phyloP scores from a whole-genome alignment of 2,797 vertebrate genomes.

The Heliangelus exortis region DNA sequence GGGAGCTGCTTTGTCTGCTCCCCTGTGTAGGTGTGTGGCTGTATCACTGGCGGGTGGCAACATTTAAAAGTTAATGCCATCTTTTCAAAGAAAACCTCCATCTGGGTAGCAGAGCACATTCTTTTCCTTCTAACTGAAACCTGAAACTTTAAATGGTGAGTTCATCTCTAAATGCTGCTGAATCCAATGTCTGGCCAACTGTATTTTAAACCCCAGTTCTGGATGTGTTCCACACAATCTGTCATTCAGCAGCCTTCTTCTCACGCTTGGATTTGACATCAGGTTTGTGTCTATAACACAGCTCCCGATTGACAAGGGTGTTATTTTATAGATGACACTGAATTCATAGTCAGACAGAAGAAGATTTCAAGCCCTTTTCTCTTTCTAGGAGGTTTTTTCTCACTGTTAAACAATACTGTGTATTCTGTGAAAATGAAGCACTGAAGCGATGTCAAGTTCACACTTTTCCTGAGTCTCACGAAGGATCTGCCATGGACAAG shows the following conservation, averaged over 20 bases:
- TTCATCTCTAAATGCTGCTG: background rate
- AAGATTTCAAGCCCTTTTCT: background rate
- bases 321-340: background rate
- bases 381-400: background rate
- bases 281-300: background rate
- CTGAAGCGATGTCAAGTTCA: background rate
- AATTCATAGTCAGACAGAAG: background rate
- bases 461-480: background rate
- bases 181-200: background rate
- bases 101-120: background rate
- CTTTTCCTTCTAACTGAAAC: conserved; percentile 11
- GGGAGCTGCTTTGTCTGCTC: background rate
- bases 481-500: rapidly evolving
- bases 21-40: background rate
- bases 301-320: background rate
- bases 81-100: background rate
- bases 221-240: conserved; percentile 13
- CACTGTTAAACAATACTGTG: background rate
- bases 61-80: background rate
- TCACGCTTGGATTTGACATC: background rate
- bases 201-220: background rate
- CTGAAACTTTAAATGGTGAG: background rate
- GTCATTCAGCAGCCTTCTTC: background rate
- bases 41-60: background rate
- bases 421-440: background rate